Conservation (phyloP, 2,797 vertebrate genomes). For the Brachyalestes nurse region DNA sequence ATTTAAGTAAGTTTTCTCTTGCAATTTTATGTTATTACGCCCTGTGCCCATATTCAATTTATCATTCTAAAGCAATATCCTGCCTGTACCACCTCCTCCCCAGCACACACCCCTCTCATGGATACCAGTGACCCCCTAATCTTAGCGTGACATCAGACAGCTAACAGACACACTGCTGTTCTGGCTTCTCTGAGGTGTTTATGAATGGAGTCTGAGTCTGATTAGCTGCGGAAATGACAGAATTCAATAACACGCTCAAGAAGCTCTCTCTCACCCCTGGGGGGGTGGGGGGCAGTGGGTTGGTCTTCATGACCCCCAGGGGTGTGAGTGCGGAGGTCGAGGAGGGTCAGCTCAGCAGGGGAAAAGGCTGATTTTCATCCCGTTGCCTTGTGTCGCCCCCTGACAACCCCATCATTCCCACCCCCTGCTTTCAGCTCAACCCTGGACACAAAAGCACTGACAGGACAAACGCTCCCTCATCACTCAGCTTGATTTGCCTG, state of each 20-base stretch:
- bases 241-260: constrained; percentile 56
- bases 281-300: no score
- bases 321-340: constrained; percentile 42
- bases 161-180: constrained; percentile 63
- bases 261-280: constrained; percentile 24
- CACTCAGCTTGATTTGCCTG: constrained; percentile 44
- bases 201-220: constrained; percentile 61
- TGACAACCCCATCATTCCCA: constrained; percentile 41
- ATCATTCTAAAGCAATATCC: constrained; percentile 49
- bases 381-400: constrained; percentile 49
- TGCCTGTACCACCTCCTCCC: constrained; percentile 34
- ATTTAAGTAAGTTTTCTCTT: neutral
- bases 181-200: constrained; percentile 52
- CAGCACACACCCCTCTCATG: constrained; percentile 40
- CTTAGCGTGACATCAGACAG: constrained; percentile 62
- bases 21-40: neutral
- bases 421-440: constrained; percentile 57
- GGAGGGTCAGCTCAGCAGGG: constrained; percentile 51
- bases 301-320: constrained; percentile 41
- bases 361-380: constrained; percentile 58
- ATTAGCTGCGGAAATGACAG: constrained; percentile 73
- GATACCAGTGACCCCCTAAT: constrained; percentile 54
- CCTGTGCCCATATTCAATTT: constrained; percentile 36
- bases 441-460: constrained; percentile 46
- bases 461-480: constrained; percentile 51